phyloP scores from a whole-genome alignment of 2,888 invertebrate species.

The Netelia virgata region DNA sequence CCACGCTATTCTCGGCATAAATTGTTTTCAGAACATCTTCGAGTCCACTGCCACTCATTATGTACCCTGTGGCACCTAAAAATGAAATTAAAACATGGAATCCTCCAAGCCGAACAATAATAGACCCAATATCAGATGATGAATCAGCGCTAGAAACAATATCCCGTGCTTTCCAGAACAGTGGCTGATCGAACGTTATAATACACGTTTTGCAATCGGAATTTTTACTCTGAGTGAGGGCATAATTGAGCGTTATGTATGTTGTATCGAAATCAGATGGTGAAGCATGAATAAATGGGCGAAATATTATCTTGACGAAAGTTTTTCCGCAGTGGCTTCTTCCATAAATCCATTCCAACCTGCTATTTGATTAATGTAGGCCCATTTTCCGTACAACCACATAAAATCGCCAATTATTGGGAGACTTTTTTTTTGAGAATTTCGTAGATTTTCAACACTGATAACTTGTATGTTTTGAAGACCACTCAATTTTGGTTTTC shows the following conservation, averaged over 20 bases:
- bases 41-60: constrained; percentile 63
- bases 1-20: constrained; percentile 63
- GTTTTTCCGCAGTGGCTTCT: constrained; percentile 72
- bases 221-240: constrained; percentile 25
- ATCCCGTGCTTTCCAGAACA: constrained; percentile 72
- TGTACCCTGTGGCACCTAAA: constrained; percentile 54
- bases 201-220: constrained; percentile 67
- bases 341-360: constrained; percentile 80
- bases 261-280: constrained; percentile 55
- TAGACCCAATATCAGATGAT: constrained; percentile 38
- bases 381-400: too few relatives aligned
- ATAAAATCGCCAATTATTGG: too few relatives aligned
- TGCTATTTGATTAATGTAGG: too few relatives aligned
- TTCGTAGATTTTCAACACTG: constrained; percentile 49
- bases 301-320: constrained; percentile 62
- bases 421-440: too few relatives aligned
- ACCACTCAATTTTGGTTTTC: constrained; percentile 19
- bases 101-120: constrained; percentile 55
- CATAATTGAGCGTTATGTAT: constrained; percentile 38
- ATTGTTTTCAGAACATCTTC: constrained; percentile 59
- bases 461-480: constrained; percentile 20
- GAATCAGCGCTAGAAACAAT: constrained; percentile 65
- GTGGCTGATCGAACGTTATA: constrained; percentile 66
- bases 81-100: constrained; percentile 63
- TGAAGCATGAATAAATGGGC: constrained; percentile 64